Evolutionary conservation across 2,113 vertebrate species (phyloP), one percentile per base, ranked within the genome.

Genomic region (Panurus biarmicus): DNA sequence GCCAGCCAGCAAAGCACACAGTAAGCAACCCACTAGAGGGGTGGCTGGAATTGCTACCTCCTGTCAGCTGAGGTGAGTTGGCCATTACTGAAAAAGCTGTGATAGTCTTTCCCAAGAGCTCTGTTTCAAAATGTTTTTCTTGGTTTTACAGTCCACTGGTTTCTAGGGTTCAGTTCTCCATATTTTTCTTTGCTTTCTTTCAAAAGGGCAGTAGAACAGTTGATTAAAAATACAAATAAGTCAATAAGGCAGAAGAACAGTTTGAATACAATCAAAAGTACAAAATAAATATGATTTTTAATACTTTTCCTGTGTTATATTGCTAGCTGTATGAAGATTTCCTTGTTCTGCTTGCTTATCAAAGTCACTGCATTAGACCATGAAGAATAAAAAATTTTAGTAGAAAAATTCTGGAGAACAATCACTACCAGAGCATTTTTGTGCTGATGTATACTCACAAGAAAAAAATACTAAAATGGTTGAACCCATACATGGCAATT

Each of bases 11-110:
- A 64, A 22, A 64, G 6, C 17, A 28, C 22, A 45, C 12, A 65
- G 28, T 10, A n/a, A 61, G 28, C 10, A 61, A 6, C 10, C 5
- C 22, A 13, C 17, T 1, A 1, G 7, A 31, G 3, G 7, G 13
- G 25, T 14, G 28, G 10, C 5, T 73, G 29, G 14, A 77, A 45
- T 20, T 1, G 0, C 26, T 29, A 7, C 13, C 11, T 72, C 60
- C 58, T 28, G 17, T 17, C 36, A 61, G 1, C 23, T 57, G 9
- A 67, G 14, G 28, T 57, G 25, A 28, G 6, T 6, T 70, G 38
- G 24, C 51, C n/a, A 26, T 56, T 73, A 65, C 28, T 61, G 36
- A 64, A 88, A 44, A 9, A 54, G 12, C 21, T 76, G 20, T 0
- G 1, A 45, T 14, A 54, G 36, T 31, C 14, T 15, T 79, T 58